Evolutionary conservation across 2,113 vertebrate species (phyloP), one percentile per base, ranked within the genome.

Genomic region (Gobio gobio): DNA sequence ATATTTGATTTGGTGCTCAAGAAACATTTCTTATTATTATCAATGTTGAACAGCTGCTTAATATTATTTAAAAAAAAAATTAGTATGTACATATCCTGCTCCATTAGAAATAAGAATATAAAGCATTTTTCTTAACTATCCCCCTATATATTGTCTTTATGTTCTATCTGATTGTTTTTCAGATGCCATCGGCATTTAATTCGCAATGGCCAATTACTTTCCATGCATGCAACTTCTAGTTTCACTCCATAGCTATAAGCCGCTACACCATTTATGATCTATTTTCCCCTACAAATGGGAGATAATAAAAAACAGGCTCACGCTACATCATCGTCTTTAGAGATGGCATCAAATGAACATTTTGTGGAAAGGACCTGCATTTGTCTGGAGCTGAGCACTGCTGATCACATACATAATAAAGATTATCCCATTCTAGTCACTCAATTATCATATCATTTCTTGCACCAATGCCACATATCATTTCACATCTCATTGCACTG

Each of bases 131-230:
- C 10, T 2, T 36, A 77, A 45, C 77, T 78, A 29, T 24, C 10
- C 13, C 6, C 54, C 61, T 43, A 61, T 40, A 58, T 40, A 36
- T 8, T 78, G 54, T 22, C 10, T 78, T 5, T 5, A 24, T 79
- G n/a, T 79, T 54, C 20, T 58, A 40, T 59, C 36, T 45, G 36
- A 63, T 22, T 70, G 66, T 73, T 73, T 92, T 93, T 92, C 47
- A 94, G 93, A 93, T 93, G 90, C 82, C 68, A 90, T 78, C 89
- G 89, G 86, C 93, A 93, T 94, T 93, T 91, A 89, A 93, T 93
- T 94, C 90, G 82, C 79, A 91, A 86, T 92, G 92, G 87, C 43
- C 70, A 45, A 47, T 24, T 73, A 73, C 7, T 76, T 54, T 76
- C 82, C 33, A 90, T 91, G 89, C 88, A 43, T 82, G 86, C 87